Evolutionary conservation across 2,797 vertebrate genomes (phyloP), one percentile per base, ranked within the genome.

Genomic region (Petrocephalus sullivani): DNA sequence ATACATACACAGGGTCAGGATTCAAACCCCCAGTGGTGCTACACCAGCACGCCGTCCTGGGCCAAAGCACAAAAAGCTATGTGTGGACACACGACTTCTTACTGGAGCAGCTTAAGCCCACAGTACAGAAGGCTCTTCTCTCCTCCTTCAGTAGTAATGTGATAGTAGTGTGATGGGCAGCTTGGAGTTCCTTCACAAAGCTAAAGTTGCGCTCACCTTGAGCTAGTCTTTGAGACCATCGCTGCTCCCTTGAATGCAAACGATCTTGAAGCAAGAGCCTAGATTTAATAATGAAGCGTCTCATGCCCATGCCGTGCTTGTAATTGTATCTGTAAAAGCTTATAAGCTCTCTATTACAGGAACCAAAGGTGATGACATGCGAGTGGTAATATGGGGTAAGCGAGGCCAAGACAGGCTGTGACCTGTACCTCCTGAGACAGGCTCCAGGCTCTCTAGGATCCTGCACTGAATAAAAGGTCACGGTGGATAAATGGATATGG

Each of bases 211-310:
- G 41, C 75, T 78, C 75, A 46, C 75, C 75, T 78, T 78, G 75
- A 78, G 75, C 19, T 78, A 78, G 75, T 78, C 75, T 41, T 49
- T n/a, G 37, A 49, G 75, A 78, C 41, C n/a, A 78, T 46, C 19
- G 16, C 46, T 49, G 75, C 75, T 78, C 41, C 75, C 41, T 78
- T 78, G 75, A 78, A 78, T 78, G 75, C 75, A 49, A 78, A 78
- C 46, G 75, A 78, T 46, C 75, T 78, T 78, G 41, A 78, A 49
- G 41, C 75, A 49, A 78, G 75, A 49, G 7, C 37, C 41, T 78
- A 78, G 41, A 78, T 16, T 49, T 78, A 78, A 49, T 78, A 78
- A 78, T 78, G 37, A 49, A 78, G 75, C 2, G 75, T 49, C 75
- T 78, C 19, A 49, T 78, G 9, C 37, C 19, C 19, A 78, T 49